These are phyloP conservation scores for Paedocypris sp. DNA, from an alignment of 2,113 vertebrate genomes.

Conservation along the genomic window DNA sequence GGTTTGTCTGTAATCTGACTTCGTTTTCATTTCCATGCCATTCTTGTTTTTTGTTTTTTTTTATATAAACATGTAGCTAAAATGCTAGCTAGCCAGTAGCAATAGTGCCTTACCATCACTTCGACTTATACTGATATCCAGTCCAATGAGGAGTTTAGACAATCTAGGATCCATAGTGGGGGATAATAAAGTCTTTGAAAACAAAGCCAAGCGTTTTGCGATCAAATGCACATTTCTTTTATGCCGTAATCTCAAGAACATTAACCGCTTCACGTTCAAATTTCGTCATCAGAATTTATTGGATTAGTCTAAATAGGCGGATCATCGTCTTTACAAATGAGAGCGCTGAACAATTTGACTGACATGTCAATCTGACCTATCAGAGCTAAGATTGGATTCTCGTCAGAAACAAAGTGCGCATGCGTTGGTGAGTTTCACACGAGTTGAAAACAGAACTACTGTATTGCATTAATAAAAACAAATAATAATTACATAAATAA, in stretches of 20 bases:
- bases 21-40: too few relatives aligned
- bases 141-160: slow-evolving; percentile 17
- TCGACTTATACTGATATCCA: slow-evolving; percentile 25
- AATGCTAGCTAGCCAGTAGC: not conserved
- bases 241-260: too few relatives aligned
- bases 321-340: not conserved
- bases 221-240: too few relatives aligned
- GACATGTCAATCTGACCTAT: not conserved
- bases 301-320: not conserved
- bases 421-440: too few relatives aligned
- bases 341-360: not conserved
- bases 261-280: slow-evolving; percentile 40
- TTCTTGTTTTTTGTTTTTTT: too few relatives aligned
- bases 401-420: not conserved
- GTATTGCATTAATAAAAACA: too few relatives aligned
- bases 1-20: too few relatives aligned
- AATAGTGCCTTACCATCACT: slow-evolving; percentile 30
- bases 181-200: too few relatives aligned
- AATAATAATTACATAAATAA: too few relatives aligned
- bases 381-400: not conserved
- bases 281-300: slow-evolving; percentile 30
- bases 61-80: too few relatives aligned
- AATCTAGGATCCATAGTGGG: slow-evolving; percentile 18
- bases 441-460: too few relatives aligned
- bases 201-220: too few relatives aligned